Conservation (phyloP, 2,113 vertebrate species). For the Xiphorhynchus elegans region DNA sequence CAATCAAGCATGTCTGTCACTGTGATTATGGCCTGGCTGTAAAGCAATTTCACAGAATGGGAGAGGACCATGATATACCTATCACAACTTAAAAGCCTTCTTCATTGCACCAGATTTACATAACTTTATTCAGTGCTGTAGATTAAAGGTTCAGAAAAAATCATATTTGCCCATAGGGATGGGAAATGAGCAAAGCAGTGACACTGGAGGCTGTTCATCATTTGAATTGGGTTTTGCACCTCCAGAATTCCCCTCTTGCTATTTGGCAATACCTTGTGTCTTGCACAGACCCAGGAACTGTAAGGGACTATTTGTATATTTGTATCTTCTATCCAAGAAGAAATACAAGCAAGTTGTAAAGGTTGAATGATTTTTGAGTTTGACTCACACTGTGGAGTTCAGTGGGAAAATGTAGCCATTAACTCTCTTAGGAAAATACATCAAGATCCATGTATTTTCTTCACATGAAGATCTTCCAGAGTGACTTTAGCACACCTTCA, state of each 20-base stretch:
- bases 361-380: not conserved
- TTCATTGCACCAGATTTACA: conserved; percentile 14
- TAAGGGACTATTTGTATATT: not conserved
- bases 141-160: not conserved
- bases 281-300: not conserved
- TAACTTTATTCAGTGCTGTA: not conserved
- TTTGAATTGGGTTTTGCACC: not conserved
- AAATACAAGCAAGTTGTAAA: not conserved
- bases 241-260: not conserved
- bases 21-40: conserved; percentile 8
- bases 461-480: not conserved
- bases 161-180: not conserved
- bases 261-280: not conserved
- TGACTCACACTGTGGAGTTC: not conserved
- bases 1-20: conserved; percentile 55
- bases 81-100: conserved; percentile 13
- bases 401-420: not conserved
- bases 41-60: conserved; percentile 53
- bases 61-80: not conserved
- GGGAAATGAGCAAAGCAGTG: not conserved
- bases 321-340: not conserved
- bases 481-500: accelerated
- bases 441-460: not conserved
- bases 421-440: not conserved
- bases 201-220: not conserved